Evolutionary conservation across 2,888 invertebrate species (phyloP), one percentile per base, ranked within the genome.

Genomic region (Caenorhabditis auriculariae): DNA sequence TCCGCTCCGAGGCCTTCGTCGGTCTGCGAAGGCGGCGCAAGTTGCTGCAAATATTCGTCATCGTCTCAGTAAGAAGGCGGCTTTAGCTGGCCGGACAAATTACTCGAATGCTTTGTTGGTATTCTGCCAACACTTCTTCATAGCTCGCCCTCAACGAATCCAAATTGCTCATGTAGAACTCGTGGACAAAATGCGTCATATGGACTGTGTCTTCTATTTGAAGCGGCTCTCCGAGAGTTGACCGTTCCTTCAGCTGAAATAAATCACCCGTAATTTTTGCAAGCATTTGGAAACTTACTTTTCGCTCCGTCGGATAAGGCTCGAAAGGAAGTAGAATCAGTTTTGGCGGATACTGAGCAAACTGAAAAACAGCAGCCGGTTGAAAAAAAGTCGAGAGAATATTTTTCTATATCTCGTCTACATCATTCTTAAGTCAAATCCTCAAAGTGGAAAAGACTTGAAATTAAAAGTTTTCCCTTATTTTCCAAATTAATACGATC

Each of bases 181-280:
- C 89, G 83, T 91, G 93, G 0, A 96, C 95, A 84, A 91, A 93
- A 80, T 91, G 88, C 0, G 93, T 91, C 90, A 95, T 93, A 80
- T 93, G 90, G 1, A 91, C 88, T 91, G 96, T 94, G 83, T 92
- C 90, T 62, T 88, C 85, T 19, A 90, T 87, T 38, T 88, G 84
- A 77, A 90, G 85, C 4, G 87, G 85, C 17, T 69, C 63, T 17
- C 63, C 67, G 9, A 53, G 60, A 4, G 77, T 72, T 3, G 77
- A 69, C 5, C 76, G 68, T 42, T 75, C 75, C 7, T 72, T 66
- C 63, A 72, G 48, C 48, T 60, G 41, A 17, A 58, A 37, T 5
- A 50, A 0, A 44, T n/a, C 9, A 44, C 12, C 9, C 7, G 12
- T 24, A 32, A 24, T 15, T 29, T 24, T 53, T 43, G 9, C n/a